Percentiles rank a stretch among this genome's conserved stretches.
phyloP scores from a whole-genome alignment of 30 jellyfish, hydroid and myxozoan genomes.

The Rhopilema esculentum region DNA sequence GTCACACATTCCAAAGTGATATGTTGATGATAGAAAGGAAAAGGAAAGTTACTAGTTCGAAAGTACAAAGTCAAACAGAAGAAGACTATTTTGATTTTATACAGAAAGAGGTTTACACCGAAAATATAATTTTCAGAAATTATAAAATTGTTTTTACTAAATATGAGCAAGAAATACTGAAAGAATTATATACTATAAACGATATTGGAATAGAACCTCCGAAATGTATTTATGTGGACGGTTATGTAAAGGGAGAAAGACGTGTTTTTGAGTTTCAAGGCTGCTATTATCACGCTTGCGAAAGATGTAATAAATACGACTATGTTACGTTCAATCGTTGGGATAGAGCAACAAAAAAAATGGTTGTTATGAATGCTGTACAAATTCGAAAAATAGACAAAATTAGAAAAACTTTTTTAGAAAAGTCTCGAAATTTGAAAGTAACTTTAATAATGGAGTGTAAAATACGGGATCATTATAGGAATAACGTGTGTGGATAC shows the following conservation, averaged over 20 bases:
- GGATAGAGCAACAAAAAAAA: not conserved
- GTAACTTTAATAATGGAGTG: not conserved
- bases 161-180: not conserved
- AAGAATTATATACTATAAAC: not conserved
- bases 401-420: not conserved
- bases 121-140: not conserved
- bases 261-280: slow-evolving; percentile 4
- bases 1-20: not conserved
- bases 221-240: not conserved
- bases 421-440: not conserved
- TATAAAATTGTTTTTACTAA: not conserved
- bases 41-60: not conserved
- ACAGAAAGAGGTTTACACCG: not conserved
- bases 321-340: not conserved
- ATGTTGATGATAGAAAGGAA: not conserved
- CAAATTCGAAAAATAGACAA: not conserved
- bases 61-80: not conserved
- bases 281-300: slow-evolving; percentile 25
- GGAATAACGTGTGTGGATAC: too few species aligned
- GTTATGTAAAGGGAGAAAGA: not conserved
- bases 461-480: not conserved
- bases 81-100: not conserved
- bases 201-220: not conserved
- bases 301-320: not conserved
- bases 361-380: not conserved